Percentiles rank a stretch among this genome's conserved stretches.
Evolutionary conservation across 2,888 invertebrate species (phyloP).

Genomic region (Lochmaea capreae): DNA sequence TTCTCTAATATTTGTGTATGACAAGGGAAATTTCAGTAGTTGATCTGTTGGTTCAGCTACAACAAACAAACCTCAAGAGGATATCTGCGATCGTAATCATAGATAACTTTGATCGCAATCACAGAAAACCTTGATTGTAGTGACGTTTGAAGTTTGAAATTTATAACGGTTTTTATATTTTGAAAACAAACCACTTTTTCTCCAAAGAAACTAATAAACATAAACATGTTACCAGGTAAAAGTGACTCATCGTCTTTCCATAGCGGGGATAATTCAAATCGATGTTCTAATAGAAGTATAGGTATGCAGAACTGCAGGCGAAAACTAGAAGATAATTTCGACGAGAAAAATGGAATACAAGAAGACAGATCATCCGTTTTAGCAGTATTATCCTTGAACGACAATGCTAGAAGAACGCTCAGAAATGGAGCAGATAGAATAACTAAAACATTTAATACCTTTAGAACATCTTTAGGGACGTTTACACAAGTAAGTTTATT

Average conservation of each 20-base stretch:
- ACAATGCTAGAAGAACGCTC: slow-evolving; percentile 72
- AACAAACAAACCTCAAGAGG: too few relatives aligned
- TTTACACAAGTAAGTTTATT: slow-evolving; percentile 73
- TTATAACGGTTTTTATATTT: slow-evolving; percentile 21
- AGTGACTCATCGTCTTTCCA: slow-evolving; percentile 57
- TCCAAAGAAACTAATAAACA: slow-evolving; percentile 1
- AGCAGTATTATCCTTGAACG: slow-evolving; percentile 68
- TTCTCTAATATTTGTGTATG: too few relatives aligned
- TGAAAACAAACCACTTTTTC: slow-evolving; percentile 15
- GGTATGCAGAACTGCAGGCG: slow-evolving; percentile 57
- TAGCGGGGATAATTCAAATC: slow-evolving; percentile 54
- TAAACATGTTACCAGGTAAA: slow-evolving; percentile 48
- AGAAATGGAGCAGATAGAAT: slow-evolving; percentile 77
- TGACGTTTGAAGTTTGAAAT: too few relatives aligned
- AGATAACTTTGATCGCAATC: too few relatives aligned
- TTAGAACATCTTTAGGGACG: slow-evolving; percentile 75
- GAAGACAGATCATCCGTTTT: slow-evolving; percentile 58
- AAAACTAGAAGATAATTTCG: slow-evolving; percentile 60
- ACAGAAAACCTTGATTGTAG: too few relatives aligned
- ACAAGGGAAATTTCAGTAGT: too few relatives aligned
- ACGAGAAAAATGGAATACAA: slow-evolving; percentile 46
- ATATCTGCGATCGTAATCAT: too few relatives aligned
- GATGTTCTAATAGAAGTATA: slow-evolving; percentile 49
- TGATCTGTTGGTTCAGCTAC: too few relatives aligned
- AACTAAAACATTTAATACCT: slow-evolving; percentile 74